phyloP scores from a whole-genome alignment of 2,797 vertebrate genomes.

The Strix occidentalis region DNA sequence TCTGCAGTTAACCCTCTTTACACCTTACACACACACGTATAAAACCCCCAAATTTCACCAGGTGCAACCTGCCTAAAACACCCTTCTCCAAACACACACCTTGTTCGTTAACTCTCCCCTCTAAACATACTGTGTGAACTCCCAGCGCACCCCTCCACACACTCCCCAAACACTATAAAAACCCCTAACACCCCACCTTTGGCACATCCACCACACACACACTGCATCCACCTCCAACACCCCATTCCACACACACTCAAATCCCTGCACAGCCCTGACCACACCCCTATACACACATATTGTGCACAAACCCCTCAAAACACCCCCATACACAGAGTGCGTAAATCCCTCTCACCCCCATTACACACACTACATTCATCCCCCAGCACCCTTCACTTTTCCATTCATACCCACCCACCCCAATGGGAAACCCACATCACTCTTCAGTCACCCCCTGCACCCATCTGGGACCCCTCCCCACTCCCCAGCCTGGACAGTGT shows the following conservation, averaged over 20 bases:
- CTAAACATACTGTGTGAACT: neutral
- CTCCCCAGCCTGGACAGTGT: rapidly evolving
- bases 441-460: neutral
- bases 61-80: neutral
- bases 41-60: neutral
- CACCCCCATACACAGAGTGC: rapidly evolving
- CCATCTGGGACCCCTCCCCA: neutral
- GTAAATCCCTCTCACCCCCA: neutral
- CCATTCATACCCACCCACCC: neutral
- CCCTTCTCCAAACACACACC: neutral
- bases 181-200: rapidly evolving
- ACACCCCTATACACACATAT: neutral
- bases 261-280: neutral
- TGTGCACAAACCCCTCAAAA: neutral
- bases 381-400: neutral
- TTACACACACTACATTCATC: rapidly evolving
- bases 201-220: neutral
- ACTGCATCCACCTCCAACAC: neutral
- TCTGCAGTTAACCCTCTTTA: neutral
- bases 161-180: neutral
- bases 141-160: neutral
- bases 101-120: neutral
- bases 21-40: neutral
- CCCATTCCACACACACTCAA: neutral
- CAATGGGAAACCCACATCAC: neutral